A percentile compares a stretch with the other conserved stretches of the same genome.
Conservation (phyloP, 37 sponge, comb jelly and placozoan species). For the Mnemiopsis leidyi region DNA sequence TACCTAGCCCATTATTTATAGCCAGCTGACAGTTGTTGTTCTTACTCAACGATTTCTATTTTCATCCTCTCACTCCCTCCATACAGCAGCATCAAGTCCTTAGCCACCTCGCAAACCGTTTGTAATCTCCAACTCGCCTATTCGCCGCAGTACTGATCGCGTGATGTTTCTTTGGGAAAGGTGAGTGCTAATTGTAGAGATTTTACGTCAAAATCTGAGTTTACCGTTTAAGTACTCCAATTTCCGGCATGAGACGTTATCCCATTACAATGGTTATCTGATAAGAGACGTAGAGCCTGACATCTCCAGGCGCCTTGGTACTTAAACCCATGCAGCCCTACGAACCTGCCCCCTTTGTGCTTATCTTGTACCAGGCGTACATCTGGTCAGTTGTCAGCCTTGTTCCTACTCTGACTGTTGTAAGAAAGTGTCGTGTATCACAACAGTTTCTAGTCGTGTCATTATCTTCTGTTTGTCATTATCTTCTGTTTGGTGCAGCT, state of each 20-base stretch:
- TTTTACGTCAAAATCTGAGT: no score
- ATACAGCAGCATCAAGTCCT: not conserved
- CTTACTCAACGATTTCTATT: not conserved
- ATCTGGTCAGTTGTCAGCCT: not conserved
- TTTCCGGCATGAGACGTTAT: no score
- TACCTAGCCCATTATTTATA: not conserved
- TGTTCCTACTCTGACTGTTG: not conserved
- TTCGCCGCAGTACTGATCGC: no score
- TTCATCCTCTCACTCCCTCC: not conserved
- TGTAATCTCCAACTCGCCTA: not conserved
- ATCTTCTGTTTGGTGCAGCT: not conserved
- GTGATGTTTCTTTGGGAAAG: not conserved
- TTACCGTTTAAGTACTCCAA: no score
- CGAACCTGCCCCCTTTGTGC: no score
- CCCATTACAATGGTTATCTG: no score
- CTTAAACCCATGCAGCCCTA: no score
- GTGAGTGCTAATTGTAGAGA: not conserved
- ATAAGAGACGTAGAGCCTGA: no score
- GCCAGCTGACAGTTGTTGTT: not conserved
- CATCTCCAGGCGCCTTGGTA: no score
- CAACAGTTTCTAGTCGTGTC: no score
- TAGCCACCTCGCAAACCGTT: not conserved
- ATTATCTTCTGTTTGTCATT: not conserved
- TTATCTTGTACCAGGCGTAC: not conserved
- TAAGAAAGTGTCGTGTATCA: not conserved